phyloP scores from a whole-genome alignment of 2,888 invertebrate genomes.

The Myathropa florea region DNA sequence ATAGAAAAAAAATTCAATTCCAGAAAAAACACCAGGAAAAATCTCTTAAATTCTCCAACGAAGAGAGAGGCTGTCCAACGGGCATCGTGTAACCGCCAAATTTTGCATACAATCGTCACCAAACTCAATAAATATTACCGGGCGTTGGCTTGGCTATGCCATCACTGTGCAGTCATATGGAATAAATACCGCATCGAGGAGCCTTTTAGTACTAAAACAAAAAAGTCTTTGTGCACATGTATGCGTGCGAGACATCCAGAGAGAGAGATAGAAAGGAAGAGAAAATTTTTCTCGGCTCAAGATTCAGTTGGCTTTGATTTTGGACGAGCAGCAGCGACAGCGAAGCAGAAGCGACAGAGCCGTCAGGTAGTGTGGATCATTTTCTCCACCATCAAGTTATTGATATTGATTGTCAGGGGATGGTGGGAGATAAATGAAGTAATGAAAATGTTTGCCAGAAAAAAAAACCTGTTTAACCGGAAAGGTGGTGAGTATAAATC shows the following conservation, averaged over 20 bases:
- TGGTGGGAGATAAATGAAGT: not conserved
- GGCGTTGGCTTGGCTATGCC: not conserved
- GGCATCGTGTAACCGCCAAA: conserved; percentile 3
- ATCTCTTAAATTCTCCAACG: conserved; percentile 27
- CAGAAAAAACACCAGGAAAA: conserved; percentile 22
- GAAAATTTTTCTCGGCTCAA: conserved; percentile 31
- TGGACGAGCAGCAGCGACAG: conserved; percentile 9
- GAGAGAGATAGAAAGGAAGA: not conserved
- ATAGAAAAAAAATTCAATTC: conserved; percentile 8
- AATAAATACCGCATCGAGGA: not conserved
- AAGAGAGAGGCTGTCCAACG: conserved; percentile 5
- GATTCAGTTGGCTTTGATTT: not conserved
- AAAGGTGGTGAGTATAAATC: not conserved
- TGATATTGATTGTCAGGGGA: not conserved
- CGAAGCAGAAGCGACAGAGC: conserved; percentile 20
- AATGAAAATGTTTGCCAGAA: not conserved
- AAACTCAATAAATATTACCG: not conserved
- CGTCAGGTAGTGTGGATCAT: conserved; percentile 29
- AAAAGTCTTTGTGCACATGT: not conserved
- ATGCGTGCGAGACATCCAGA: not conserved
- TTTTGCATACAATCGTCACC: not conserved
- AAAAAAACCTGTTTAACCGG: not conserved
- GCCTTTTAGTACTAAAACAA: conserved; percentile 40
- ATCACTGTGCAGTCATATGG: not conserved
- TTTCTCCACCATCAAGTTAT: not conserved